Base-by-base conservation (phyloP, 2,888 invertebrate genomes). In the Cephus runcator region DNA sequence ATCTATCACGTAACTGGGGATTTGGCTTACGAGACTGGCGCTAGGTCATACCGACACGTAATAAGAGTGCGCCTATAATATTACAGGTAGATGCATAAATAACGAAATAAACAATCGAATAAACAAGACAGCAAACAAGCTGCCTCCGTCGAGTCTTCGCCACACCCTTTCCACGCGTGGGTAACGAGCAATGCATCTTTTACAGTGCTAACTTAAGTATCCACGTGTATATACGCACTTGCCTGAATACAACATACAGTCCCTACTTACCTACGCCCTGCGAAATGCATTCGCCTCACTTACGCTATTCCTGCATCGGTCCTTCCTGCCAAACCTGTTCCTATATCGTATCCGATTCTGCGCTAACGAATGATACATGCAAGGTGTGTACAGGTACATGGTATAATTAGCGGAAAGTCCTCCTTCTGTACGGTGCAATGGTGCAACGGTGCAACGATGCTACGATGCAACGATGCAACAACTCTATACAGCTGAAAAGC, bases 331-430 rank as follows among this genome's bases (percentile, higher is more conserved):
- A 56, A 23, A 56, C 56, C 56, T 56, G 56, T 56, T 56, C 56
- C 56, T 56, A 56, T 56, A 56, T 56, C 56, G 56, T 56, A 23
- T 56, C 23, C 56, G 56, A 56, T 23, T 56, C 56, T 23, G 23
- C 71, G 33, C 23, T 71, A 71, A 71, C 71, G 71, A 71, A 71
- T 71, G 71, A 71, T 34, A 34, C 71, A 23, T 33, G 34, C 71
- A 71, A 71, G 34, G 71, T 71, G 71, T 34, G 71, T 71, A 71
- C 34, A 71, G 71, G 71, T 74, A 36, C 74, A 34, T 23, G 74
- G 35, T 33, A 74, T 74, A 74, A 74, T 74, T 74, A 74, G 74
- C 74, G 35, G 23, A 74, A 35, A 31, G 3, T 15, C 11, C 11
- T 3, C 71, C 34, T 71, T 34, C 71, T 71, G 30, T 71, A 31